Evolutionary conservation across 2,113 vertebrate genomes (phyloP), one percentile per base, ranked within the genome.

Genomic region (Pungitius pungitius): DNA sequence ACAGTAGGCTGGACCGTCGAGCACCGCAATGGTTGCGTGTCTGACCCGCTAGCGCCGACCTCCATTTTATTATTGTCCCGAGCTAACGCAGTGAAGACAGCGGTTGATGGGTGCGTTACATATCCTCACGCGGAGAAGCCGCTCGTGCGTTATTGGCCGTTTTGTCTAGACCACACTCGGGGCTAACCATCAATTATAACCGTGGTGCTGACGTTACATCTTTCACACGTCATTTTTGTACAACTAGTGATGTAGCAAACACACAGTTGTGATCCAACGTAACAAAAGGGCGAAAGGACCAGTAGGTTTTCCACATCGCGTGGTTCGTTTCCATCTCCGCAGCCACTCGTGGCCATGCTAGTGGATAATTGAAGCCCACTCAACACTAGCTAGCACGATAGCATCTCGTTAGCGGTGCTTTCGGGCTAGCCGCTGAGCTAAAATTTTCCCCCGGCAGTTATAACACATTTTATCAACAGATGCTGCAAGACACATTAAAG

Each of bases 61-160:
- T 90, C 90, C 90, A 92, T 92, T 92, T 93, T 90, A 93, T 76
- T 78, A 68, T 33, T 63, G 73, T 47, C 64, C 52, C 49, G 27
- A 63, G 77, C 83, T 81, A 90, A 88, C 89, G 90, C 88, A 90
- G 84, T 57, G 78, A 73, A 72, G 76, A 73, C 66, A 85, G 75
- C 57, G 79, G 80, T 63, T 75, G 5, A 17, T 0, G 74, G 75
- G 83, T 88, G 70, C 75, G 90, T 66, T 89, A 33, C 30, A 84
- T 85, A 11, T 73, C 30, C 0, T 2, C 11, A 76, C 66, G 2
- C 2, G 10, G 49, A 3, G 0, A 11, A 12, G 17, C 78, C 58
- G 7, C 37, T 13, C 18, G 3, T 33, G 40, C 49, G 59, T 54
- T 20, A 17, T 55, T 51, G 15, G 7, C 45, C 5, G 15, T 47